Evolutionary conservation across 2,113 vertebrate species (phyloP).

Genomic region (Crotalus tigris): DNA sequence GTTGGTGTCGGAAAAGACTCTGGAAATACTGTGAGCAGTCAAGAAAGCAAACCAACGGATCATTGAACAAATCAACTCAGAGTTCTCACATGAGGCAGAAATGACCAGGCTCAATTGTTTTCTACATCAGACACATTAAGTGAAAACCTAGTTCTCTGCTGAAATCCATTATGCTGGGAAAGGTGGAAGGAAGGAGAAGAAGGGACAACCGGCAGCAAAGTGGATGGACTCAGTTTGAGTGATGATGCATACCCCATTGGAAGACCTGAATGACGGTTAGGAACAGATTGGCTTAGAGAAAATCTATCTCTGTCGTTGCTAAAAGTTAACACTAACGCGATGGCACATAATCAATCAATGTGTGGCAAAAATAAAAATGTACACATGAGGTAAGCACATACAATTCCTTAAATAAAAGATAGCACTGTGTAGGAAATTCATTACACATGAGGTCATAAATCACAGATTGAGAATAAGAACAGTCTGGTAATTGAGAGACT

Average conservation of each 20-base stretch:
- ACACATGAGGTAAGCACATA: background rate
- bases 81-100: background rate
- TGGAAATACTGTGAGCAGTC: background rate
- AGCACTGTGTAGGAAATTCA: background rate
- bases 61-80: background rate
- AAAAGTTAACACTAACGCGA: background rate
- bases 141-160: background rate
- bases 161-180: background rate
- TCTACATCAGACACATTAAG: background rate
- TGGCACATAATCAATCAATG: background rate
- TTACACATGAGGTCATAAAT: background rate
- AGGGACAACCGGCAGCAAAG: background rate
- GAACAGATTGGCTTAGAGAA: background rate
- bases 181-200: background rate
- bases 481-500: background rate
- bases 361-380: background rate
- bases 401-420: background rate
- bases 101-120: background rate
- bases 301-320: background rate
- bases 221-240: background rate
- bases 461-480: background rate
- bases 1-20: background rate
- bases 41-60: background rate
- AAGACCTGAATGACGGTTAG: background rate
- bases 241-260: background rate